Evolutionary conservation across 2,797 vertebrate genomes (phyloP).

Genomic region (Sebastes dallii): DNA sequence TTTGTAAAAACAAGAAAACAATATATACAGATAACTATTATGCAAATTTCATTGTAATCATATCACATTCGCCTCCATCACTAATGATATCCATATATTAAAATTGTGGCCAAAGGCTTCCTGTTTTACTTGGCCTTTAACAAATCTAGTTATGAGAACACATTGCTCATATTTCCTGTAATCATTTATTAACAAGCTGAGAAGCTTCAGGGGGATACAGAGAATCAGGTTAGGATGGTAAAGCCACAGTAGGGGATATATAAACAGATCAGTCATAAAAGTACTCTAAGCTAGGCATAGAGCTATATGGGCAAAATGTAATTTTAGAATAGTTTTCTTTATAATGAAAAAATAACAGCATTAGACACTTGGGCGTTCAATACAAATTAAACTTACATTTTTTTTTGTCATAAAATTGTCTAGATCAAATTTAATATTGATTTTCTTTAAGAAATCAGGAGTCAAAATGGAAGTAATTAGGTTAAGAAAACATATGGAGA

Average conservation of each 20-base stretch:
- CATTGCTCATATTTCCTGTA: conserved; percentile 74
- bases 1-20: not conserved
- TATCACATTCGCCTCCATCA: conserved; percentile 14
- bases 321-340: conserved; percentile 12
- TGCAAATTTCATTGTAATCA: conserved; percentile 16
- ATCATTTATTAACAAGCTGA: conserved; percentile 82
- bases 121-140: conserved; percentile 50
- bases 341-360: conserved; percentile 12
- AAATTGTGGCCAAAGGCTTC: conserved; percentile 53
- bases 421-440: not conserved
- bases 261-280: conserved; percentile 36
- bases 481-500: conserved; percentile 68
- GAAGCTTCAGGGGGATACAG: conserved; percentile 74
- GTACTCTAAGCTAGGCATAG: not conserved
- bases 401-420: not conserved
- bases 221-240: conserved; percentile 47
- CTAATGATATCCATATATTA: conserved; percentile 55
- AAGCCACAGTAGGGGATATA: conserved; percentile 28
- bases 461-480: conserved; percentile 60
- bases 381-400: conserved; percentile 11
- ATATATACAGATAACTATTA: conserved; percentile 12
- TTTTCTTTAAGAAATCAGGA: not conserved
- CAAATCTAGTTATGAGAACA: conserved; percentile 64
- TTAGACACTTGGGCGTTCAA: conserved; percentile 3
- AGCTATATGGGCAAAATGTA: conserved; percentile 3